Conservation (phyloP, 2,797 vertebrate genomes). For the Paguma larvata region DNA sequence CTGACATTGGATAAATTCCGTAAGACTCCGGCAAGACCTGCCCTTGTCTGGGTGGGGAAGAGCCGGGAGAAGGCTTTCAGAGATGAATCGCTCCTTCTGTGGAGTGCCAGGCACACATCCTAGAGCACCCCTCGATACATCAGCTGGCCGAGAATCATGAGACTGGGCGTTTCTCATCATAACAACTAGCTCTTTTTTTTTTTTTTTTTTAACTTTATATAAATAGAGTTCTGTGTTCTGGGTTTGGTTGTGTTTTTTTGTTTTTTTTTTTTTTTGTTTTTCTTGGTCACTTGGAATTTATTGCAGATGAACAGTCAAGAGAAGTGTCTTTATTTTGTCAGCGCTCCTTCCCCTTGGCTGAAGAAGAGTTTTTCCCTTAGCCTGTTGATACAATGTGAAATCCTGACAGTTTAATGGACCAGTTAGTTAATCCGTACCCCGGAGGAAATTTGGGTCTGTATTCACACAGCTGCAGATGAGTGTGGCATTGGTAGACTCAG, state of each 20-base stretch:
- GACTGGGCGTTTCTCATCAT: neutral
- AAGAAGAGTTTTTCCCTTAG: conserved; percentile 67
- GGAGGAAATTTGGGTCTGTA: conserved; percentile 32
- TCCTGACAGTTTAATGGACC: conserved; percentile 58
- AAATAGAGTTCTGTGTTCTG: conserved; percentile 49
- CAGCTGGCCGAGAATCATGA: neutral
- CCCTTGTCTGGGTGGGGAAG: neutral
- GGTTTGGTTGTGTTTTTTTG: conserved; percentile 31
- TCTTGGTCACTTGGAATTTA: conserved; percentile 36
- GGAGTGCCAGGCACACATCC: too few relatives aligned
- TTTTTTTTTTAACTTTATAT: neutral
- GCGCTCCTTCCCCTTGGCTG: conserved; percentile 45
- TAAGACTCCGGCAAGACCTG: neutral
- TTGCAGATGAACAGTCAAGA: conserved; percentile 42
- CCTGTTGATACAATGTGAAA: conserved; percentile 63
- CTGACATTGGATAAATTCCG: neutral
- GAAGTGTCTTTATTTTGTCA: conserved; percentile 67
- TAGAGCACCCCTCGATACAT: neutral
- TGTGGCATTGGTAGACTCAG: neutral
- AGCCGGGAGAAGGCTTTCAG: neutral
- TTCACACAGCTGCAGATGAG: conserved; percentile 34
- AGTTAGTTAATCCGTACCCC: conserved; percentile 21
- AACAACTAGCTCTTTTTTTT: neutral
- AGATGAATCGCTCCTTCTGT: neutral
- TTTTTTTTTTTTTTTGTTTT: conserved; percentile 21